phyloP scores from a whole-genome alignment of 30 jellyfish, hydroid and myxozoan species.

The Clytia hemisphaerica region DNA sequence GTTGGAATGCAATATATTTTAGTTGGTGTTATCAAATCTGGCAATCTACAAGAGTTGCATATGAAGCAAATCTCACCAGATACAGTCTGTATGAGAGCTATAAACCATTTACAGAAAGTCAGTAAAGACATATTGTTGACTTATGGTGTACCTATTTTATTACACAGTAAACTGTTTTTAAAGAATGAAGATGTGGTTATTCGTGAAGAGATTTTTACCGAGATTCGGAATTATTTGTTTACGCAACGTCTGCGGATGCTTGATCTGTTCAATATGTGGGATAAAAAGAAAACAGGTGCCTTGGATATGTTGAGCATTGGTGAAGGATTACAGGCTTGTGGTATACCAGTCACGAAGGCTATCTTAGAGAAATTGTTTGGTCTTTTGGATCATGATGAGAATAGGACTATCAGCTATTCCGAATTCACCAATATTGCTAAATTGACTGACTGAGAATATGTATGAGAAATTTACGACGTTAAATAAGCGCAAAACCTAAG shows the following conservation, averaged over 20 bases:
- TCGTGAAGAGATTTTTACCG: conserved; percentile 42
- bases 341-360: conserved; percentile 47
- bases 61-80: conserved; percentile 52
- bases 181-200: conserved; percentile 12
- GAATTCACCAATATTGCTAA: conserved; percentile 30
- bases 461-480: too few species aligned
- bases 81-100: conserved; percentile 21
- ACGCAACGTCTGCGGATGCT: conserved; percentile 61
- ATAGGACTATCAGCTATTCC: conserved; percentile 45
- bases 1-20: conserved; percentile 48
- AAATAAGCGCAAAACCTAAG: too few species aligned
- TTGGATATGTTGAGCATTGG: conserved; percentile 38
- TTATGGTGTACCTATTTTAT: conserved; percentile 25
- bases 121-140: conserved; percentile 23
- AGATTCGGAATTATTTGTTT: conserved; percentile 40
- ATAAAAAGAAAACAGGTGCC: conserved; percentile 48
- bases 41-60: conserved; percentile 39
- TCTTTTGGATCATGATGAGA: conserved; percentile 40
- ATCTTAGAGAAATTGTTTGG: conserved; percentile 45
- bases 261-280: conserved; percentile 68
- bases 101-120: conserved; percentile 10
- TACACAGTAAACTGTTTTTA: conserved; percentile 14
- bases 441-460: not conserved
- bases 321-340: conserved; percentile 47
- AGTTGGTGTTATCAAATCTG: conserved; percentile 32